phyloP scores from a whole-genome alignment of 2,888 invertebrate species.

The Trissolcus brochymenae region DNA sequence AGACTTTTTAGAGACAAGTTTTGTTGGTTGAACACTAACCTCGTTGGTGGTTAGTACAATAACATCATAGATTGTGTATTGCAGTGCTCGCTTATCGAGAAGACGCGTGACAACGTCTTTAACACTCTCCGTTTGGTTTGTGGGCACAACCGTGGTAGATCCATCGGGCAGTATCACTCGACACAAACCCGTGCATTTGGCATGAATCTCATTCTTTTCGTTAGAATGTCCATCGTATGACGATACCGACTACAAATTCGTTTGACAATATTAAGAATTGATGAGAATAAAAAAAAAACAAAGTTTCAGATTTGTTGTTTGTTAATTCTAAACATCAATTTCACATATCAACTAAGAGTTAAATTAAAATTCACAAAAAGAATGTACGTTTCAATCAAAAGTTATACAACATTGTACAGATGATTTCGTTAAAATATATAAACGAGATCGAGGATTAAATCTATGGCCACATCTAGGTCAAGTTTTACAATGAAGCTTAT shows the following conservation, averaged over 20 bases:
- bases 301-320: too few relatives aligned
- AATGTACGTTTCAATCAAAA: too few relatives aligned
- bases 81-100: conserved; percentile 88
- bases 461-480: neutral
- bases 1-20: too few relatives aligned
- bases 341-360: too few relatives aligned
- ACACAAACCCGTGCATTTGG: conserved; percentile 80
- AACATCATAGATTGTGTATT: conserved; percentile 90
- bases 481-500: neutral
- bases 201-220: conserved; percentile 74
- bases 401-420: too few relatives aligned
- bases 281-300: neutral
- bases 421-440: too few relatives aligned
- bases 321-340: too few relatives aligned
- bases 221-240: conserved; percentile 75
- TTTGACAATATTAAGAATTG: conserved; percentile 24
- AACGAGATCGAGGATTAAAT: neutral
- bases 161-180: conserved; percentile 93
- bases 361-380: too few relatives aligned
- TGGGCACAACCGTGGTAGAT: conserved; percentile 93
- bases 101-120: conserved; percentile 87
- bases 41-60: conserved; percentile 78
- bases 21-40: conserved; percentile 68
- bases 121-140: conserved; percentile 85
- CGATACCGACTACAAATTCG: conserved; percentile 74